These are phyloP conservation scores for Crocuta crocuta DNA, from an alignment of 2,113 vertebrate species.

Conservation along the genomic window DNA sequence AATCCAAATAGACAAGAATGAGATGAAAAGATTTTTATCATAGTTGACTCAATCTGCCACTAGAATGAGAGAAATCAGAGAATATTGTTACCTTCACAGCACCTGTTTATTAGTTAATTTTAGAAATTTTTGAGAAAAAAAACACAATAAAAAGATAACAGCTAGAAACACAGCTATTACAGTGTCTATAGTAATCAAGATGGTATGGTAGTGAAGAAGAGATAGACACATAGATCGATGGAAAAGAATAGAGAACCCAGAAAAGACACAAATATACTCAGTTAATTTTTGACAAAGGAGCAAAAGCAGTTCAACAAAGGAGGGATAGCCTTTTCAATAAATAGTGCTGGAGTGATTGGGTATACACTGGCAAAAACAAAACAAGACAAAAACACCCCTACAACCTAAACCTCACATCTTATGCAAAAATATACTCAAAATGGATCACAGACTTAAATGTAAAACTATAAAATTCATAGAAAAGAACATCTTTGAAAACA, in stretches of 20 bases:
- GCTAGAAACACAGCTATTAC: not conserved
- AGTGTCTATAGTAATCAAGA: not conserved
- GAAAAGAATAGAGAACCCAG: not conserved
- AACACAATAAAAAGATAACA: not conserved
- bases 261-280: not conserved
- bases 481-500: too few relatives aligned
- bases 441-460: too few relatives aligned
- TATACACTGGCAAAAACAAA: too few relatives aligned
- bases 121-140: not conserved
- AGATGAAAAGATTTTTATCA: not conserved
- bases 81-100: not conserved
- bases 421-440: too few relatives aligned
- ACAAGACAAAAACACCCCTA: too few relatives aligned
- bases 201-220: not conserved
- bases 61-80: not conserved
- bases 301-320: too few relatives aligned
- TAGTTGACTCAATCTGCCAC: not conserved
- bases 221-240: not conserved
- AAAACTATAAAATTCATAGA: too few relatives aligned
- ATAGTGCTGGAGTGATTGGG: too few relatives aligned
- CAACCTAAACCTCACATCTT: too few relatives aligned
- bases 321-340: too few relatives aligned
- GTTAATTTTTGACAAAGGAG: not conserved
- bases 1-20: not conserved
- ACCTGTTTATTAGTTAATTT: conserved; percentile 27